phyloP scores from a whole-genome alignment of 2,888 invertebrate species.

The Callinectes sapidus region DNA sequence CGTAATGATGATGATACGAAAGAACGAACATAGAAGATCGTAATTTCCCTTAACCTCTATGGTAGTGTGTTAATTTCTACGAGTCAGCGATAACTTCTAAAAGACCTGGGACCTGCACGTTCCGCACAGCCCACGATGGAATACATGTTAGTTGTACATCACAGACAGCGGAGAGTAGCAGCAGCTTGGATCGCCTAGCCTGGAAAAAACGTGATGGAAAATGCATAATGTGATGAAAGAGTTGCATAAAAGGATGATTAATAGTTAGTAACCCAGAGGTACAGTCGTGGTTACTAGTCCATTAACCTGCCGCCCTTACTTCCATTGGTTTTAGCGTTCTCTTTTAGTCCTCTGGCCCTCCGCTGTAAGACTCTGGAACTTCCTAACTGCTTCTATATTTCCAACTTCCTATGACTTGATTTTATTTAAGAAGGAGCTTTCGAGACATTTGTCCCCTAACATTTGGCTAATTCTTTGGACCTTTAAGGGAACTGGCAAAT shows the following conservation, averaged over 20 bases:
- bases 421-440: too few species aligned
- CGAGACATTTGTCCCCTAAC: too few species aligned
- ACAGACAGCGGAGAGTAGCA: conserved; percentile 18
- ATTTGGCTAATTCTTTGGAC: too few species aligned
- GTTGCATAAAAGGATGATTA: conserved; percentile 13
- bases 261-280: conserved; percentile 8
- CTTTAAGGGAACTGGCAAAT: too few species aligned
- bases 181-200: conserved; percentile 19
- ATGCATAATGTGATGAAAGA: conserved; percentile 7
- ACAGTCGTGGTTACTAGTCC: too few species aligned
- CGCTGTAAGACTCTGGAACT: too few species aligned
- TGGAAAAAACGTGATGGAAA: not conserved
- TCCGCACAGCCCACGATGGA: not conserved
- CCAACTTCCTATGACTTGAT: too few species aligned
- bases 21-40: not conserved
- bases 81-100: not conserved
- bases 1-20: too few species aligned
- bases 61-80: not conserved
- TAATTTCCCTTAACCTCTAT: not conserved
- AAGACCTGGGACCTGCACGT: not conserved
- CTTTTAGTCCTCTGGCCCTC: too few species aligned
- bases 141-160: conserved; percentile 8
- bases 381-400: too few species aligned
- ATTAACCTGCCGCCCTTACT: too few species aligned
- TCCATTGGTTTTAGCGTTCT: too few species aligned